phyloP scores from a whole-genome alignment of 2,888 invertebrate genomes.

The Capitulum mitella region DNA sequence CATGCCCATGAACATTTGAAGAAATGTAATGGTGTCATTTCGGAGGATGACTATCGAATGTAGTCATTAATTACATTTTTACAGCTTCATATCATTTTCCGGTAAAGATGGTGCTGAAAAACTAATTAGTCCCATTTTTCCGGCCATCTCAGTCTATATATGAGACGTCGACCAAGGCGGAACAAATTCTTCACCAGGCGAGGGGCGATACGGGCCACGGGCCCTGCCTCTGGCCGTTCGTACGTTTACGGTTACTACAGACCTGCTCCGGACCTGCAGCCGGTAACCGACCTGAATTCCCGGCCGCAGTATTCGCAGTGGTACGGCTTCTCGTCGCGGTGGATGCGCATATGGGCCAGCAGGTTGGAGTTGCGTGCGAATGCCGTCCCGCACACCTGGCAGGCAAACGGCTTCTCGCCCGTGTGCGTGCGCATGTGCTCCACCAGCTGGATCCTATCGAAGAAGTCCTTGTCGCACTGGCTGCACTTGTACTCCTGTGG shows the following conservation, averaged over 20 bases:
- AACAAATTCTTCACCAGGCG: not conserved
- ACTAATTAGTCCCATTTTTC: no score
- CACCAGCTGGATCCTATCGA: conserved; percentile 23
- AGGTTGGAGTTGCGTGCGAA: conserved; percentile 23
- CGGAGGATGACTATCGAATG: no score
- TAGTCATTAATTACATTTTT: no score
- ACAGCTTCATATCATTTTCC: no score
- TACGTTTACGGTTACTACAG: not conserved
- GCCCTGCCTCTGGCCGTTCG: not conserved
- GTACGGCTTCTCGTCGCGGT: conserved; percentile 20
- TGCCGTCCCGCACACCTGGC: conserved; percentile 13
- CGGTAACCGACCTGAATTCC: not conserved
- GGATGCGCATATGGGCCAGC: conserved; percentile 22
- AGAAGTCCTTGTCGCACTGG: conserved; percentile 18
- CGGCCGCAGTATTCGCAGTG: not conserved
- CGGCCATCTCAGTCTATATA: no score
- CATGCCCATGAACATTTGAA: not conserved
- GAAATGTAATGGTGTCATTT: no score
- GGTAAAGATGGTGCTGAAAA: no score
- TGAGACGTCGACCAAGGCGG: not conserved
- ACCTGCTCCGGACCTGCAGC: not conserved
- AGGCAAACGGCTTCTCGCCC: no score
- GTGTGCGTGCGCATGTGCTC: conserved; percentile 23
- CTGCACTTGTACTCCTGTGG: conserved; percentile 14
- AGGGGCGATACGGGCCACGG: not conserved